Evolutionary conservation across 2,113 vertebrate genomes (phyloP), one percentile per base, ranked within the genome.

Genomic region (Onychostoma macrolepis): DNA sequence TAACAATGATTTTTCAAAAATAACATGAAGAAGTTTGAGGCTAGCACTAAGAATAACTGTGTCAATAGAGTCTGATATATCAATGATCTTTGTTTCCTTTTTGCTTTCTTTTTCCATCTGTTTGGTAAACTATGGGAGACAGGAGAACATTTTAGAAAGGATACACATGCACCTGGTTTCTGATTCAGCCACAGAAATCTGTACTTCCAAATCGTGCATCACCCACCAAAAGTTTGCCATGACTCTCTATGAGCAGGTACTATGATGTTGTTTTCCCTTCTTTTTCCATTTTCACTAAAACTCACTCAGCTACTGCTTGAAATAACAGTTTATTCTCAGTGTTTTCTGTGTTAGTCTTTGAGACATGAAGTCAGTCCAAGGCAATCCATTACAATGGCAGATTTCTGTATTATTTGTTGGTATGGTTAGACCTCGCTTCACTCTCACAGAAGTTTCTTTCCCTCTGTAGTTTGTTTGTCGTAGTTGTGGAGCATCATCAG

Each of bases 211-310:
- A 87, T 98, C 97, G 50, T 99, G 98, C 91, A 97, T 99, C 90
- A 97, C 97, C 53, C 98, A 99, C 90, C 97, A 97, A 94, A 99
- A 99, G 95, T 99, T 99, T 93, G 97, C 98, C 33, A 99, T 99
- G 98, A 99, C 97, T 2, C 96, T 99, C 56, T 99, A 99, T 89
- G 98, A 99, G 84, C 98, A 99, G 97, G 98, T 99, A 90, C 69
- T 72, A 0, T 6, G 33, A 4, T 28, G 12, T 11, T 65, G 30
- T 12, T 53, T 72, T 3, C 19, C 1, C 24, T 58, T 50, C 33
- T 38, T 10, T 45, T 67, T 26, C 19, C 19, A 56, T 53, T 80
- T 33, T 58, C 26, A 56, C 13, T 58, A 4, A 56, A 43, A 79
- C 4, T 24, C 33, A 58, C 21, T 58, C 21, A 8, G 28, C 19